Percentiles rank a stretch among this genome's conserved stretches.
Conservation (phyloP, 2,113 vertebrate species). For the Seriola rivoliana region DNA sequence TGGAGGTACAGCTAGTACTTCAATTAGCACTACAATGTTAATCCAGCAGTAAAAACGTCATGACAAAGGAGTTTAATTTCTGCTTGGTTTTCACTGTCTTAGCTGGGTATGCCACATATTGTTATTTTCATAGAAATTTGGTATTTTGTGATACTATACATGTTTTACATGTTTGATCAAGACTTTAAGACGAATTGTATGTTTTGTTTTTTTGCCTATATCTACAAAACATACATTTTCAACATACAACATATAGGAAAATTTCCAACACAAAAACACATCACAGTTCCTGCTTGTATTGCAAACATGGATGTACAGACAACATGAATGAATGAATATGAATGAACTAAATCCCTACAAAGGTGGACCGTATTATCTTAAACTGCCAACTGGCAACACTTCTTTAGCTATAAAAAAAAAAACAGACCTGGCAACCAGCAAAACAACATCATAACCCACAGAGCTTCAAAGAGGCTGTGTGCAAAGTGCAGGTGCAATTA, state of each 20-base stretch:
- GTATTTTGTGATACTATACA: not conserved
- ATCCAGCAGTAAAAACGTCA: not conserved
- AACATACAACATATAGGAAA: not conserved
- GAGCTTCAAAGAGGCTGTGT: constrained; percentile 1
- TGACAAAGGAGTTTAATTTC: not conserved
- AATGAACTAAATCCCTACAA: not conserved
- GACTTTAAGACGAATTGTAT: not conserved
- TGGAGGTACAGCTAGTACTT: not conserved
- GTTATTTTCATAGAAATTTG: not conserved
- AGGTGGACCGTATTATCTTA: not conserved
- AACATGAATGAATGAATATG: not conserved
- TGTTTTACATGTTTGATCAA: not conserved
- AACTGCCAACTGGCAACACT: constrained; percentile 6
- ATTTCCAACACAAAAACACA: not conserved
- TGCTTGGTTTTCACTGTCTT: not conserved
- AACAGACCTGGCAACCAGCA: not conserved
- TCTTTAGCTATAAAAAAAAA: not conserved
- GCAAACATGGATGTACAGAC: not conserved
- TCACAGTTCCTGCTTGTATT: not conserved
- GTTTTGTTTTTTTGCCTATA: not conserved
- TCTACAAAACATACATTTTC: not conserved
- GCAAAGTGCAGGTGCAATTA: not conserved
- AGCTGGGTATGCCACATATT: not conserved
- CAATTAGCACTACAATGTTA: not conserved
- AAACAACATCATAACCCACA: not conserved